Base-by-base conservation (phyloP, 2,888 invertebrate species). In the Melieria picta region DNA sequence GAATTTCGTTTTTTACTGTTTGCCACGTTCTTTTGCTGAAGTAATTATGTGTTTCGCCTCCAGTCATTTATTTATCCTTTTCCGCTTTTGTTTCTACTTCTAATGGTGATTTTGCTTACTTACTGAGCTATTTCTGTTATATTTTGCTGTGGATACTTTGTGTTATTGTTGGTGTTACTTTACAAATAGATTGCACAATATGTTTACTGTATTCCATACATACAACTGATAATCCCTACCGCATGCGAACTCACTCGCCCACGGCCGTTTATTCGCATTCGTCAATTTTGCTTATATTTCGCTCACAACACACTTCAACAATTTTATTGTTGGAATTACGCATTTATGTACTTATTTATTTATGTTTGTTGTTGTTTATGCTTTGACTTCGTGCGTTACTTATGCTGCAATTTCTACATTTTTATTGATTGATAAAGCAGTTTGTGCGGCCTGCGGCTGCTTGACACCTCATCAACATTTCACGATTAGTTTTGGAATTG, bases 271-370 rank as follows among this genome's bases (percentile, higher is more conserved):
- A 30, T 30, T 30, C 30, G 30, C 30, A 30, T 69, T 62, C 30
- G 7, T 16, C 45, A 55, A 61, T 72, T 65, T 50, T 7, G 10
- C 65, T 67, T 57, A n/a, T 57, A 57, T 46, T 52, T 65, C 42
- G 61, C 11, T 76, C 75, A 76, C 75, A 76, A 76, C 75, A 73
- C 76, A 61, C 50, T 72, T 66, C 52, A 69, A 74, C 74, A 76
- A 76, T 76, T 72, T 60, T 55, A 73, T 76, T 74, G 73, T 61
- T 10, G 47, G 30, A 11, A 55, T 9, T 57, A 52, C 42, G 30
- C 30, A 50, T 9, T 50, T 30, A 48, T 42, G 9, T 47, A 63
- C 11, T 10, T 50, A 52, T 52, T n/a, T 64, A 64, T 52, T 3
- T 52, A 7, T 64, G 42, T 64, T 7, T 7, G 43, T 43, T 64